Percentiles rank a stretch among this genome's conserved stretches.
phyloP scores from a whole-genome alignment of 2,888 invertebrate species.

The Morpho helenor region DNA sequence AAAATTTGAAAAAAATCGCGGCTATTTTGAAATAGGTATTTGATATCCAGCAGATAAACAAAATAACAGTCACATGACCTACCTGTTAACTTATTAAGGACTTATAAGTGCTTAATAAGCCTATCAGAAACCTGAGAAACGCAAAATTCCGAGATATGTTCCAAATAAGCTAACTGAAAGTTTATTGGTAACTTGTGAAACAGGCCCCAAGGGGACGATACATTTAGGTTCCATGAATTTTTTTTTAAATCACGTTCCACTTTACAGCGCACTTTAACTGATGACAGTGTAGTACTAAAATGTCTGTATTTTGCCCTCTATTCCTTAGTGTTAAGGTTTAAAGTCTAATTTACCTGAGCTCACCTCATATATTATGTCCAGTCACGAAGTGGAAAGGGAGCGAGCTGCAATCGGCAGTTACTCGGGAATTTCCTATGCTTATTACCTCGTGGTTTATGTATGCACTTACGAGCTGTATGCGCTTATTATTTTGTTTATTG shows the following conservation, averaged over 20 bases:
- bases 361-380: conserved; percentile 13
- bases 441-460: conserved; percentile 13
- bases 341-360: conserved; percentile 10
- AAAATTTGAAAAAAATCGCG: no score
- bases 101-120: no score
- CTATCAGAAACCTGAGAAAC: no score
- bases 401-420: conserved; percentile 18
- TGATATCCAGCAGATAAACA: no score
- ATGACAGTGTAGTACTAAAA: background rate
- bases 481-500: background rate
- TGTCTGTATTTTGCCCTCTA: conserved; percentile 1
- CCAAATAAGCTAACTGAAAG: no score
- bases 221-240: background rate
- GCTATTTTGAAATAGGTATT: no score
- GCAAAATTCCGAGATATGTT: no score
- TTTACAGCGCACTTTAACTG: background rate
- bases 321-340: conserved; percentile 4
- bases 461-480: conserved; percentile 13
- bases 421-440: conserved; percentile 24
- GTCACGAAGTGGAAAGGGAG: conserved; percentile 19
- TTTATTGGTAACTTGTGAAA: no score
- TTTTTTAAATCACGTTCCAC: background rate
- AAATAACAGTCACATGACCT: no score
- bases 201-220: background rate
- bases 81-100: no score